These are phyloP conservation scores for Harlomillsia oculata DNA, from an alignment of 1,140 invertebrate genomes.

Conservation along the genomic window DNA sequence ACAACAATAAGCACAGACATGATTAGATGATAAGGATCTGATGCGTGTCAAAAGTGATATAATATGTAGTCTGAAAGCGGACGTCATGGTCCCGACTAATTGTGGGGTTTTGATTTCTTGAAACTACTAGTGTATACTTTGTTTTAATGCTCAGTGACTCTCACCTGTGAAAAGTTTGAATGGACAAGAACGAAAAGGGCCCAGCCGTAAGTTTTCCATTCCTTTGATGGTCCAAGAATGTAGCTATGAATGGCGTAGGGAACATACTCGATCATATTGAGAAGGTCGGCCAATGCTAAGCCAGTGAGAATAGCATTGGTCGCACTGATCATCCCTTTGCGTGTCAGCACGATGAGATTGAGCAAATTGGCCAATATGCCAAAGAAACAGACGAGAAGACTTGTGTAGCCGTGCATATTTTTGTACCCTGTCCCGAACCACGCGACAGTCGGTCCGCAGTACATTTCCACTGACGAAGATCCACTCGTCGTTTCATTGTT, in stretches of 20 bases:
- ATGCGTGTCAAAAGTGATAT: no score
- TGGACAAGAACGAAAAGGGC: conserved; percentile 71
- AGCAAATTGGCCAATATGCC: conserved; percentile 85
- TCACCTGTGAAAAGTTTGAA: conserved; percentile 57
- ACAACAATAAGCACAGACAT: no score
- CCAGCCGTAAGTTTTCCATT: conserved; percentile 57
- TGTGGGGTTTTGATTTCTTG: no score
- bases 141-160: no score
- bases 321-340: conserved; percentile 49
- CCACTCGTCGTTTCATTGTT: neutral
- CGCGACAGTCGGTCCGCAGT: conserved; percentile 12
- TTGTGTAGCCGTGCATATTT: conserved; percentile 59
- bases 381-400: conserved; percentile 73
- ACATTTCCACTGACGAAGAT: conserved; percentile 6
- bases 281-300: conserved; percentile 47
- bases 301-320: conserved; percentile 50
- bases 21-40: no score
- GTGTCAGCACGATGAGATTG: conserved; percentile 87
- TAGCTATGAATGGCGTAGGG: conserved; percentile 27
- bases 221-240: conserved; percentile 11
- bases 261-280: conserved; percentile 43
- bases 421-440: conserved; percentile 6
- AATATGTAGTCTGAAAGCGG: no score
- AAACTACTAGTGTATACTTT: no score
- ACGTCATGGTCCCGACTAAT: no score